Percentiles rank a stretch among this genome's conserved stretches.
Conservation (phyloP, 2,888 invertebrate genomes). For the Callinectes sapidus region DNA sequence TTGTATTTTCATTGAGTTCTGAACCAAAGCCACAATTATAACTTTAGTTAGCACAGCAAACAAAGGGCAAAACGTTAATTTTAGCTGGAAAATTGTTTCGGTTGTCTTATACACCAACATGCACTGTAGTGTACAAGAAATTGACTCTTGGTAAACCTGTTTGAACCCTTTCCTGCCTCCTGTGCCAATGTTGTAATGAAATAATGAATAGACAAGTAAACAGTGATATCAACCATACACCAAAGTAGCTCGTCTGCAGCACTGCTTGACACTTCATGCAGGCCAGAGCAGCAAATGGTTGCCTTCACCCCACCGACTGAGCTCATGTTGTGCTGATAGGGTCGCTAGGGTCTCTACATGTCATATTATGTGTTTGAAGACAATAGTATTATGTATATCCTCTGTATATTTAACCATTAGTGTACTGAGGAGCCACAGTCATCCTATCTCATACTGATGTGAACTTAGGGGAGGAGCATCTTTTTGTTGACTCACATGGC, state of each 20-base stretch:
- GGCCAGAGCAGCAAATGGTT: neutral
- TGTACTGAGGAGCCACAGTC: neutral
- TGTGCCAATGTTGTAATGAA: neutral
- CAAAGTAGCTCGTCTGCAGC: neutral
- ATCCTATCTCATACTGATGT: neutral
- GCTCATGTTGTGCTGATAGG: neutral
- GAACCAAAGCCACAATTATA: too few relatives aligned
- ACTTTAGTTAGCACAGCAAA: too few relatives aligned
- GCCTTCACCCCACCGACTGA: neutral
- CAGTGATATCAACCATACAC: neutral
- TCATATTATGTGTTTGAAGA: neutral
- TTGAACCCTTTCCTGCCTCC: neutral
- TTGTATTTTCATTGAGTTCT: too few relatives aligned
- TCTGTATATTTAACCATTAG: neutral
- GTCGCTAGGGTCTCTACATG: neutral
- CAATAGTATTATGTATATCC: neutral
- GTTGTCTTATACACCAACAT: too few relatives aligned
- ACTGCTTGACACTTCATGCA: neutral
- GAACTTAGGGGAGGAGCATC: neutral
- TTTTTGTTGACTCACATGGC: neutral
- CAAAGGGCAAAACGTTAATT: too few relatives aligned
- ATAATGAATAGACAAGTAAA: neutral
- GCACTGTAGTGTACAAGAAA: neutral
- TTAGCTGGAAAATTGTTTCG: too few relatives aligned
- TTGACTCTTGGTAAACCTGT: neutral